phyloP scores from a whole-genome alignment of 2,888 invertebrate genomes.

The Macrosiphum euphorbiae region DNA sequence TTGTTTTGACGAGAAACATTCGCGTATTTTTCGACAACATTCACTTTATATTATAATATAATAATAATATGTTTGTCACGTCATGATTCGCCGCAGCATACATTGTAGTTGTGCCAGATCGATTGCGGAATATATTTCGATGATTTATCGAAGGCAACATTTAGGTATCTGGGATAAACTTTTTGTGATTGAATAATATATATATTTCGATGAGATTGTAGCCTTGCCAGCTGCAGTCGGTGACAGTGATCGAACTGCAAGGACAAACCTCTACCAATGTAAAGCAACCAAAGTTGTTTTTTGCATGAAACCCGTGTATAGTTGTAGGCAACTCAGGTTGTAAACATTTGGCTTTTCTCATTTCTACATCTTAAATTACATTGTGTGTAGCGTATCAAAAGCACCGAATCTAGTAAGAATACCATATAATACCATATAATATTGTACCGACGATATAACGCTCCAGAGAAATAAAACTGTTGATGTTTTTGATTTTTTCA shows the following conservation, averaged over 20 bases:
- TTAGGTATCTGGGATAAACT: neutral
- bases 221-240: neutral
- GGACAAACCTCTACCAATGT: neutral
- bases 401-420: neutral
- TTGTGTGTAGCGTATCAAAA: neutral
- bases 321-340: neutral
- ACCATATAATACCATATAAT: neutral
- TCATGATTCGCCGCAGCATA: neutral
- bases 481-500: conserved; percentile 4
- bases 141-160: neutral
- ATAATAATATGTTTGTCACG: neutral
- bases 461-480: neutral
- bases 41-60: neutral
- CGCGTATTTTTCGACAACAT: neutral
- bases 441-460: neutral
- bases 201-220: neutral
- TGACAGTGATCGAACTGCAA: neutral
- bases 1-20: neutral
- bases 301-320: neutral
- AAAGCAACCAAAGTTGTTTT: neutral
- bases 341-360: neutral
- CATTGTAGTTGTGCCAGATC: neutral
- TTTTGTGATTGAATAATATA: neutral
- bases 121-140: neutral
- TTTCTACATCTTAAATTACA: neutral